These are phyloP conservation scores for Scylla paramamosain DNA, from an alignment of 1,140 invertebrate genomes.

Conservation along the genomic window DNA sequence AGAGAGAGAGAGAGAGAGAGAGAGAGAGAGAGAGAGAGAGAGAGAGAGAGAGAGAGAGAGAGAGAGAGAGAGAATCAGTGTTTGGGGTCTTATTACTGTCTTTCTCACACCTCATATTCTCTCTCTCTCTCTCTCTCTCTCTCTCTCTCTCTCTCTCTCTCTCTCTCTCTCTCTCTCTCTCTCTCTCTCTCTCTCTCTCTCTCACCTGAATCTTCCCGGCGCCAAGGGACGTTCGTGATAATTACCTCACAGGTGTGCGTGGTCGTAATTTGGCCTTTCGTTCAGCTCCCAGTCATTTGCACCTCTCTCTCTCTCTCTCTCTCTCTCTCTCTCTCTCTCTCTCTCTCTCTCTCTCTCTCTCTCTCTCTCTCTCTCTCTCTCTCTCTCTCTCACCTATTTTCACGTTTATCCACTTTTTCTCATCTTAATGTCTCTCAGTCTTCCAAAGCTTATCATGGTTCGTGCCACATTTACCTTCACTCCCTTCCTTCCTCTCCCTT, in stretches of 20 bases:
- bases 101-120: not conserved
- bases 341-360: not conserved
- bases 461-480: not conserved
- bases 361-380: not conserved
- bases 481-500: not conserved
- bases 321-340: constrained; percentile 32
- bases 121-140: constrained; percentile 24
- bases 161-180: constrained; percentile 48
- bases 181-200: constrained; percentile 50
- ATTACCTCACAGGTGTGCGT: not conserved
- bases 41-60: not conserved
- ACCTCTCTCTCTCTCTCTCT: not conserved
- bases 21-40: not conserved
- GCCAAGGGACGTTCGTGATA: not conserved
- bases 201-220: not conserved
- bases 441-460: no score
- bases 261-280: not conserved
- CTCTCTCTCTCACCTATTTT: not conserved
- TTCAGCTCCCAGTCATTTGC: not conserved
- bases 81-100: not conserved
- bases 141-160: constrained; percentile 35
- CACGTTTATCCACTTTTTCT: not conserved
- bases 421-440: not conserved
- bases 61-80: not conserved
- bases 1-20: constrained; percentile 1